Evolutionary conservation across 1,140 invertebrate species (phyloP), one percentile per base, ranked within the genome.

Genomic region (Oryctes rhinoceros): DNA sequence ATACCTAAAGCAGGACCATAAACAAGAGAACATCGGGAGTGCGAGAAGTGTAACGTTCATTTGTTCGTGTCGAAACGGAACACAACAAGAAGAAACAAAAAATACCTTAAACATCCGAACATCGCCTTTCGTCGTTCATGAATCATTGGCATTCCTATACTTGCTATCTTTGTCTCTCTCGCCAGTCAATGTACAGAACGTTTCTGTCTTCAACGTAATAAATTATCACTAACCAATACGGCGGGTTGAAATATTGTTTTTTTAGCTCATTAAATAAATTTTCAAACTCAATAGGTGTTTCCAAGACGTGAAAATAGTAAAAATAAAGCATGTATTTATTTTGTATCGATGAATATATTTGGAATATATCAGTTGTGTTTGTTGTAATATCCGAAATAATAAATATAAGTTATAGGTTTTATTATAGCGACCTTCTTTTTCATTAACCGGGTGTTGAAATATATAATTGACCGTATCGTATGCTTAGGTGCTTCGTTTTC

Each of bases 31-130:
- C 79, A 79, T 77, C 82, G 82, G 83, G 82, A 84, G 84, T 86
- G 84, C 83, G 82, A 86, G 85, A 86, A 83, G 81, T 86, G 84
- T 85, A 86, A 85, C 84, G 82, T 86, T 85, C 84, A 86, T 86
- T 86, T 86, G 84, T 86, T 84, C 84, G 81, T 84, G 84, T 85
- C 84, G 84, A 85, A 86, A 86, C 83, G 83, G 82, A 86, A 84
- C 83, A 86, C 84, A 85, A 85, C 83, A 84, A 79, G 82, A 85
- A 84, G 80, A 86, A 85, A 85, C 80, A 85, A 85, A 86, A 85
- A 84, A 86, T 82, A 76, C 65, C 37, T 78, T 79, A 86, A 86
- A 85, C 84, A 85, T 84, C 83, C 80, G 83, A 86, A 86, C 85
- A 86, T 86, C 82, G 85, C 81, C 84, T 85, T 85, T 85, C 84